Conservation (phyloP, 2,888 invertebrate genomes). For the Sphecodes monilicornis region DNA sequence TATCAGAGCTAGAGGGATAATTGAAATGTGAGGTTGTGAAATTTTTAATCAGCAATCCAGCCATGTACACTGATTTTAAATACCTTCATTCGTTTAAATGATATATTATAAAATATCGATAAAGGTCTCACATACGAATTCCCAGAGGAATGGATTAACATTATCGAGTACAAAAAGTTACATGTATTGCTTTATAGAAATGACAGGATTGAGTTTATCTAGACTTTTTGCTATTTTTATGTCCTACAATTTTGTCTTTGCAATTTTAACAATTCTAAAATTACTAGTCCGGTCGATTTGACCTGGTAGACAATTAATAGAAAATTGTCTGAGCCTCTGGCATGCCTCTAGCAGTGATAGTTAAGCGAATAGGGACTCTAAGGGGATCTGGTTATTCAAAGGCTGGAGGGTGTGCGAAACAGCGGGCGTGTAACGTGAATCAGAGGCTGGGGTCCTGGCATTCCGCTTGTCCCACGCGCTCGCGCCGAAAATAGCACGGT, state of each 20-base stretch:
- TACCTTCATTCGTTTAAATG: not conserved
- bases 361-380: not conserved
- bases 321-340: not conserved
- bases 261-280: not conserved
- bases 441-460: constrained; percentile 46
- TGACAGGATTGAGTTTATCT: not conserved
- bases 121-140: no score
- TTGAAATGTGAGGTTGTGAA: not conserved
- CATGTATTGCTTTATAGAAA: no score
- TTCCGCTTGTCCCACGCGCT: constrained; percentile 64
- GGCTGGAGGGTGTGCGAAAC: constrained; percentile 29
- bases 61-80: not conserved
- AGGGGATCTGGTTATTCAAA: not conserved
- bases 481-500: constrained; percentile 64
- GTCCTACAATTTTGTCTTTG: no score
- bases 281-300: not conserved
- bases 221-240: not conserved
- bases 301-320: not conserved
- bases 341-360: not conserved
- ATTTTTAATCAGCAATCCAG: not conserved
- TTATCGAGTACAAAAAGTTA: no score
- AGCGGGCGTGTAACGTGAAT: constrained; percentile 52
- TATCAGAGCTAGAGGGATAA: not conserved
- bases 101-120: no score
- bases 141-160: no score